Evolutionary conservation across 1,140 invertebrate species (phyloP), one percentile per base, ranked within the genome.

Genomic region (Globodera ellingtonae): DNA sequence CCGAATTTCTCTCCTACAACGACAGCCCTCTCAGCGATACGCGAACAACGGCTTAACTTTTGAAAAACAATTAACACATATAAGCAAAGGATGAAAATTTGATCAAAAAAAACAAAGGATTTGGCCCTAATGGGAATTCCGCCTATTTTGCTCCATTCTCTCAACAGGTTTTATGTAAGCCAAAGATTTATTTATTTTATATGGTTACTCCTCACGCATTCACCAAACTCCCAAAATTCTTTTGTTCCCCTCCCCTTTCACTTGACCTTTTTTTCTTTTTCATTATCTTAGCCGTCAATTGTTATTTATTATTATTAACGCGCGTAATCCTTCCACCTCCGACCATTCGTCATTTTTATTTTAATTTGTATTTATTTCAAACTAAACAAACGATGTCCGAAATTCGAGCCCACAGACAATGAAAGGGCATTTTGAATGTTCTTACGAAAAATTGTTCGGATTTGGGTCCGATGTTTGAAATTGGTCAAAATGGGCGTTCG

Each of bases 1-100:
- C 67, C 67, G 67, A 70, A 18, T 47, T 70, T 35, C 67, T 70
- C 67, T 70, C 67, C 24, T 70, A 70, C 67, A 70, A 70, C 67
- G 67, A 70, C 46, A 44, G 24, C 18, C 24, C 67, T 47, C 46
- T 70, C 24, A 47, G 24, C 18, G 67, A 70, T 21, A 70, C 67
- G 18, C 67, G 67, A 35, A 70, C 67, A 44, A 70, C 67, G 24
- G 67, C 67, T 47, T 70, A 47, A 24, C 18, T 18, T 35, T 65
- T 65, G 59, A 47, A 70, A 24, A 10, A 59, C 15, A 35, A 35
- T 35, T 35, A 0, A 35, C 35, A 35, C 35, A 35, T 35, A 35
- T 2, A 35, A 35, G 35, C 35, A 3, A 35, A 35, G 35, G 35
- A 35, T 2, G 35, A 35, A 35, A 35, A 35, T 35, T 35, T 35